Base-by-base conservation (phyloP, 1,140 invertebrate species). In the Lordiphosa collinella region DNA sequence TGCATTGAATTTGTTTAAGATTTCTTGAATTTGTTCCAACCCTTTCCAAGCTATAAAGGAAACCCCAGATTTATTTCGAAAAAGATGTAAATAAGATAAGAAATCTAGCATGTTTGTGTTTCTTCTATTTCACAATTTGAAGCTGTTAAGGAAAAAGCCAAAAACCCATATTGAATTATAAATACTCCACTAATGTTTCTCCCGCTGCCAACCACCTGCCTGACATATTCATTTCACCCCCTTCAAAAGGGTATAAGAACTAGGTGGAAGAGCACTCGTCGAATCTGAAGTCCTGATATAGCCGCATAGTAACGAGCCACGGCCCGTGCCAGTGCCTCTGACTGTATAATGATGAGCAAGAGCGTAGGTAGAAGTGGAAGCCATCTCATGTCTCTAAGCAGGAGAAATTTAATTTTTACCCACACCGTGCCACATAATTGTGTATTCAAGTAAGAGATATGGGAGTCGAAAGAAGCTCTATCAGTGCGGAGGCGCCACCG, bases 361-460 rank as follows among this genome's bases (percentile, higher is more conserved):
- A 55, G 58, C 40, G 34, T n/a, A 9, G 22, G 18, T 9, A 25
- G 25, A 16, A 14, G 7, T 12, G 10, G 29, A 9, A 29, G 40
- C 43, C 78, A 66, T 50, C 25, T 29, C 63, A 34, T 46, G 41
- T 56, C 60, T 66, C 71, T 82, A 59, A 67, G 76, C 78, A 71
- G 63, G 66, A 58, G 66, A 66, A 82, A 80, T 80, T 82, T 82
- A 82, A 80, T 80, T 80, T 76, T 75, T 71, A 66, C 54, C 75
- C 11, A 44, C 55, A 47, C 64, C 25, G 35, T 54, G 55, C 75
- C 75, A 58, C 75, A 67, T 75, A 80, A 80, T 80, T 80, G 76
- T 80, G 76, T 82, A 71, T 82, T 82, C 76, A 80, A 82, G 76
- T 76, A 82, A 71, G 61, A 80, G 76, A 80, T 80, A 80, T 80